phyloP scores from a whole-genome alignment of 2,113 vertebrate species.

The Marcusenius ussheri region DNA sequence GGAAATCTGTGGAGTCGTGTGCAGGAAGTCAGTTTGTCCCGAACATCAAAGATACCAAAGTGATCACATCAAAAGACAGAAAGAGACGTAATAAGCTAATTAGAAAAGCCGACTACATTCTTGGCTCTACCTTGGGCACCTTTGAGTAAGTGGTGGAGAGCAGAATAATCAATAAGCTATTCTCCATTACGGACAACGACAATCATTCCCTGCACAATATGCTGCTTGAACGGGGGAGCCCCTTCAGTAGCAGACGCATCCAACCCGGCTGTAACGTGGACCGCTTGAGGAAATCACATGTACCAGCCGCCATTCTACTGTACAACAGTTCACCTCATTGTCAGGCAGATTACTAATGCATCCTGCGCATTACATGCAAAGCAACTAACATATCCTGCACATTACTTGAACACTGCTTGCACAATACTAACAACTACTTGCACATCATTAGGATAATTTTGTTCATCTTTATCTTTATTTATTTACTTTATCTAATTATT shows the following conservation, averaged over 20 bases:
- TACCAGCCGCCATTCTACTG: background rate
- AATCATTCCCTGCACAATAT: background rate
- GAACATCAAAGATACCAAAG: background rate
- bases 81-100: background rate
- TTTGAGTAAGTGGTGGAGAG: background rate
- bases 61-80: background rate
- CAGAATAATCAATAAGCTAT: background rate
- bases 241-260: background rate
- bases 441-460: background rate
- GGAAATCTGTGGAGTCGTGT: background rate
- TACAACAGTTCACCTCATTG: background rate
- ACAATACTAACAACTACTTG: background rate
- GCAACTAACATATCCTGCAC: background rate
- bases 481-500: background rate
- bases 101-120: background rate
- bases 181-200: background rate
- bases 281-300: background rate
- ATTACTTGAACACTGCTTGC: background rate
- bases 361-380: background rate
- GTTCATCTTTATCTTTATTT: background rate
- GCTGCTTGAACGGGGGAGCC: background rate
- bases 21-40: background rate
- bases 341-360: background rate
- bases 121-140: background rate
- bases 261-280: background rate